Evolutionary conservation across 2,113 vertebrate species (phyloP), one percentile per base, ranked within the genome.

Genomic region (Myotis yumanensis): DNA sequence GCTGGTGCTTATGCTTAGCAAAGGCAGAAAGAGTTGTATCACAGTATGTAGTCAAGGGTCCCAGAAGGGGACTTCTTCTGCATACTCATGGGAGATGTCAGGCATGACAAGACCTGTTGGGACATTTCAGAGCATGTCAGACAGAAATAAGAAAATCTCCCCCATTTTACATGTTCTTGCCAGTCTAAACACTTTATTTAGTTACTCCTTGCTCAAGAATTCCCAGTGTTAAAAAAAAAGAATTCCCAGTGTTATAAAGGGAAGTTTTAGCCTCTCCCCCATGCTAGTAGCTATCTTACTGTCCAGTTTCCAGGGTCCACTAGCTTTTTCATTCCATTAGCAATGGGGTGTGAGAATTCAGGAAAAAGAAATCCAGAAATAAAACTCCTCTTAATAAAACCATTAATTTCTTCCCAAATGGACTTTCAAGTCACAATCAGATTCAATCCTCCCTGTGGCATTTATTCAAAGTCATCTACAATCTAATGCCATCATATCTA

Each of bases 341-440:
- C 37, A 35, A 51, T 32, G 0, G 25, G 15, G 25, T 75, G 4
- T 11, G 10, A 76, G 30, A 81, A 59, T 69, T 28, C 48, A 85
- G 72, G 51, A 20, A 76, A 84, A 83, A n/a, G 4, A 6, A 7
- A 28, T 59, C 51, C 17, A 17, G 71, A 62, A 77, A 86, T 28
- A 85, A 86, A 91, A 80, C 5, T 46, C 17, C 48, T 96, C 40
- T 52, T 86, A 90, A 40, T 88, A 76, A 96, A 94, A 52, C 35
- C 30, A 37, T 89, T 20, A 28, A 43, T 81, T 51, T 80, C 43
- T 75, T 37, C 73, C 23, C 15, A 84, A 72, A 80, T 30, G 68
- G 59, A 48, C 69, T 84, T 87, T 11, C 22, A 71, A 76, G 48
- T 80, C 40, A 54, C 32, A 76, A 11, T 20, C 32, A 71, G 51